A percentile compares a stretch with the other conserved stretches of the same genome.
Conservation (phyloP, 2,113 vertebrate genomes). For the Scartelaos histophorus region DNA sequence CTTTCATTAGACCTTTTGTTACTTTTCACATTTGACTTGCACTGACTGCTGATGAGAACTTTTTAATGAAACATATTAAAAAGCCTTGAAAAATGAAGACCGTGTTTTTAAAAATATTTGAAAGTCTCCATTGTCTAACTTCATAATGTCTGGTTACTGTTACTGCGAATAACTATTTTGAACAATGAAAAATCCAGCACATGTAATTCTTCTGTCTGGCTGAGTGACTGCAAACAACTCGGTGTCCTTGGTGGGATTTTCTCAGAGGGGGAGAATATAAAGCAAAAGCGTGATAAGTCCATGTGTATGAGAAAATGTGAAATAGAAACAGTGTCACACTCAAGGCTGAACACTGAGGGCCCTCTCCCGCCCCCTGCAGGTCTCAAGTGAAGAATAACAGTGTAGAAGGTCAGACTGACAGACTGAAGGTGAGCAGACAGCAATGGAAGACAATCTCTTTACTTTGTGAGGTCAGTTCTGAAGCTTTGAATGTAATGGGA, state of each 20-base stretch:
- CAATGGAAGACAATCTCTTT: conserved; percentile 18
- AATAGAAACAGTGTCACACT: not conserved
- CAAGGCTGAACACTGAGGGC: not conserved
- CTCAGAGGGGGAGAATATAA: not conserved
- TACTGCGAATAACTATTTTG: too few relatives aligned
- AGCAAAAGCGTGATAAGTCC: not conserved
- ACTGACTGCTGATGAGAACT: too few relatives aligned
- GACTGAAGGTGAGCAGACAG: conserved; percentile 47
- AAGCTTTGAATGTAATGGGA: not conserved
- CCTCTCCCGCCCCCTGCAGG: not conserved
- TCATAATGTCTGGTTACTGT: too few relatives aligned
- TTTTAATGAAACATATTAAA: too few relatives aligned
- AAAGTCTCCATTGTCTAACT: too few relatives aligned
- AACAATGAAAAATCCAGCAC: too few relatives aligned
- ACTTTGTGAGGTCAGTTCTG: not conserved
- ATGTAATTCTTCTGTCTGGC: not conserved
- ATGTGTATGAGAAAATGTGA: not conserved
- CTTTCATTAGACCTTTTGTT: too few relatives aligned
- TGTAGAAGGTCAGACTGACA: conserved; percentile 41
- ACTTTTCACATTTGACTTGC: too few relatives aligned
- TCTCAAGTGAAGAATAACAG: conserved; percentile 39
- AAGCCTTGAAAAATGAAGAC: too few relatives aligned
- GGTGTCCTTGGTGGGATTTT: not conserved
- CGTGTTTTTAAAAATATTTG: too few relatives aligned
- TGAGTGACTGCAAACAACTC: not conserved